Conservation (phyloP, 2,113 vertebrate genomes). For the Atrichornis clamosus region DNA sequence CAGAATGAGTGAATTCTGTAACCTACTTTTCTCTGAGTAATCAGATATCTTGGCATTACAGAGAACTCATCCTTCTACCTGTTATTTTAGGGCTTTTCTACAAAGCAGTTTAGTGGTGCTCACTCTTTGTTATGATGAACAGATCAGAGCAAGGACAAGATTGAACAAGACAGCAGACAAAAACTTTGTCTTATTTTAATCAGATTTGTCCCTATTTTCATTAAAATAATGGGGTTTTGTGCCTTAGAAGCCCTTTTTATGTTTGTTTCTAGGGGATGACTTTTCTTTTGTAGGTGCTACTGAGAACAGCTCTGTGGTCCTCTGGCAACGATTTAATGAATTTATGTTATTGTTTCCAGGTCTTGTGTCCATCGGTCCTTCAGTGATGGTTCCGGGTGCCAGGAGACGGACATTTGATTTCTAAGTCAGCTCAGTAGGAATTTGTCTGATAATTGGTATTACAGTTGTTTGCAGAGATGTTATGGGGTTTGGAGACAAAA, state of each 20-base stretch:
- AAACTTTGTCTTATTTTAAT: background rate
- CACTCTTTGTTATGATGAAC: background rate
- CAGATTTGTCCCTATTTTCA: background rate
- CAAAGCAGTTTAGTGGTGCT: background rate
- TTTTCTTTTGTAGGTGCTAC: background rate
- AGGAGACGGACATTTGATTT: background rate
- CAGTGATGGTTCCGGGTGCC: background rate
- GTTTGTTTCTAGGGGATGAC: background rate
- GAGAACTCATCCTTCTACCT: background rate
- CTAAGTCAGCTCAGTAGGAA: background rate
- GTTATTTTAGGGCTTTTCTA: too few relatives aligned
- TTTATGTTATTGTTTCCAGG: background rate
- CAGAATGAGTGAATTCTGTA: background rate
- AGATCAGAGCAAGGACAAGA: background rate
- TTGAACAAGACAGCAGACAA: background rate
- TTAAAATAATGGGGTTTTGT: background rate
- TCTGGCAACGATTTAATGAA: background rate
- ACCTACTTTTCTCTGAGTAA: background rate
- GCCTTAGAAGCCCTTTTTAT: background rate
- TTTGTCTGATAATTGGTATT: background rate
- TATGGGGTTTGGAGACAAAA: background rate
- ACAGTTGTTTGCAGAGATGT: background rate
- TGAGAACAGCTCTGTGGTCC: background rate
- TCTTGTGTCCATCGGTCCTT: background rate
- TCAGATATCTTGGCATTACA: background rate